A percentile compares a stretch with the other conserved stretches of the same genome.
These are phyloP conservation scores for Phalacrocorax aristotelis DNA, from an alignment of 2,113 vertebrate genomes.

Conservation along the genomic window DNA sequence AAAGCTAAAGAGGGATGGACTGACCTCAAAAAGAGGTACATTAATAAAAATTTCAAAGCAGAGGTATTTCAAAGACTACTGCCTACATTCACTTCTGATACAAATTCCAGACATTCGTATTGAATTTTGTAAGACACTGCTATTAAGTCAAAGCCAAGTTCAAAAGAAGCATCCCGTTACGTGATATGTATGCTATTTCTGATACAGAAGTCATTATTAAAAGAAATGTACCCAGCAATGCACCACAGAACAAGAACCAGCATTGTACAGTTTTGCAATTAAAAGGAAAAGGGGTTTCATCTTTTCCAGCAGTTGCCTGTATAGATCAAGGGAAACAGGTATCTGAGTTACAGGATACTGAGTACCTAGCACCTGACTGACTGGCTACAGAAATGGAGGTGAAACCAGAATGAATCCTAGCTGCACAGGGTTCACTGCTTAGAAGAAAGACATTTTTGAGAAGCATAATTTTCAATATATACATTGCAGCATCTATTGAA, in stretches of 20 bases:
- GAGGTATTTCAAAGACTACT: conserved; percentile 37
- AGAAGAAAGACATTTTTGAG: not conserved
- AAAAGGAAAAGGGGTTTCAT: not conserved
- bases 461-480: not conserved
- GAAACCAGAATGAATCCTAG: not conserved
- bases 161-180: not conserved
- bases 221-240: not conserved
- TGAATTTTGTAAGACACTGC: not conserved
- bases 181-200: not conserved
- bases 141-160: conserved; percentile 39
- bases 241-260: not conserved
- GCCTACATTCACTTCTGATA: conserved; percentile 17
- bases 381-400: not conserved
- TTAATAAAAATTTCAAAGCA: conserved; percentile 45
- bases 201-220: not conserved
- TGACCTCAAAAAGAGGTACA: not conserved
- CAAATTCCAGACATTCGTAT: not conserved
- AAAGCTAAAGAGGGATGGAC: not conserved
- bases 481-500: not conserved
- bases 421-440: not conserved
- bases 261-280: not conserved
- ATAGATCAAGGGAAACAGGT: not conserved
- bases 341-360: not conserved
- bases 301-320: not conserved
- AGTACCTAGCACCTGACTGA: not conserved